phyloP scores from a whole-genome alignment of 2,888 invertebrate genomes.

The Trachelus troglodyta region DNA sequence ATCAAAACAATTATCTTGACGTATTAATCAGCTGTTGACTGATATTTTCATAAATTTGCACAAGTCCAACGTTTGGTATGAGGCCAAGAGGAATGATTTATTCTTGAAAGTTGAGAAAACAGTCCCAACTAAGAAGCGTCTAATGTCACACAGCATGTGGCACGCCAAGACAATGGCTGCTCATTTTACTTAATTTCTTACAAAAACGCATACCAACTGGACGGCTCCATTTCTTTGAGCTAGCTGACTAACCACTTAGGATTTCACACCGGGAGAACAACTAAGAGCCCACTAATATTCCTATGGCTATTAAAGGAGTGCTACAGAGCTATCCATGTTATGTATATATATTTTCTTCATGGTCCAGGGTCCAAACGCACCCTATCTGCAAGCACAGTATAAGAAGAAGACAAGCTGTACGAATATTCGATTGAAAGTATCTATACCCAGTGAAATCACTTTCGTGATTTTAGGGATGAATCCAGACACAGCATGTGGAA shows the following conservation, averaged over 20 bases:
- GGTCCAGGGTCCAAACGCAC: neutral
- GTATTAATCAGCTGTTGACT: neutral
- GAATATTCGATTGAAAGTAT: slow-evolving; percentile 11
- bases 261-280: neutral
- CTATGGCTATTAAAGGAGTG: neutral
- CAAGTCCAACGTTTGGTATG: neutral
- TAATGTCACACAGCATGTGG: neutral
- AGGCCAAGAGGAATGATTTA: neutral
- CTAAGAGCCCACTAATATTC: neutral
- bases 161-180: neutral
- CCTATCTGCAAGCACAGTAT: neutral
- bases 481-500: slow-evolving; percentile 5
- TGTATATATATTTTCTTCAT: neutral
- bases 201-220: neutral
- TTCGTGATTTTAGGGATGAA: slow-evolving; percentile 10
- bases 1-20: neutral
- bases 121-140: neutral
- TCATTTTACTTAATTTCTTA: neutral
- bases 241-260: neutral
- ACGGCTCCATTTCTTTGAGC: neutral
- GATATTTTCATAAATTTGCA: neutral
- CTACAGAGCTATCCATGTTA: neutral
- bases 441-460: slow-evolving; percentile 22
- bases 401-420: neutral
- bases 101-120: neutral